Conservation (phyloP, 2,797 vertebrate genomes). For the Phyllotis vaccarum region DNA sequence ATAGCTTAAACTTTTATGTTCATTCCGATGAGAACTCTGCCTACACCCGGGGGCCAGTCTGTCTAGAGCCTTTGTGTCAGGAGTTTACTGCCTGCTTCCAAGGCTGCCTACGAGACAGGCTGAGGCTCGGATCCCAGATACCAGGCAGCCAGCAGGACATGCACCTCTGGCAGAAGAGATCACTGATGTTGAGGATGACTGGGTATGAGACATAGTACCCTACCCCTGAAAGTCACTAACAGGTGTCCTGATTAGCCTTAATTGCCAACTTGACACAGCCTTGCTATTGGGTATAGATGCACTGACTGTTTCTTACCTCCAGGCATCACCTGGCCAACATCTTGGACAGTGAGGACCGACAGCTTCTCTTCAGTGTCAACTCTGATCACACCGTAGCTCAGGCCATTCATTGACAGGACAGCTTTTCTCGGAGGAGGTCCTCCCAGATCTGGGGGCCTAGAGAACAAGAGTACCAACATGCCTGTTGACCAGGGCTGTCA, state of each 20-base stretch:
- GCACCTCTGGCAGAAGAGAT: no score
- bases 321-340: conserved; percentile 97
- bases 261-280: background rate
- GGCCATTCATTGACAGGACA: conserved; percentile 95
- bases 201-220: background rate
- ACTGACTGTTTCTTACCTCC: conserved; percentile 90
- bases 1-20: background rate
- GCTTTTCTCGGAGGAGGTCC: conserved; percentile 96
- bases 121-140: no score
- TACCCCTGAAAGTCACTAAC: background rate
- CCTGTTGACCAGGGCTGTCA: background rate
- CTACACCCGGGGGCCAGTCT: no score
- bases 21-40: background rate
- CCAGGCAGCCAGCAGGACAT: background rate
- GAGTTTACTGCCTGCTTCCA: background rate
- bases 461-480: conserved; percentile 61
- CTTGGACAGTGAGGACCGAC: conserved; percentile 97
- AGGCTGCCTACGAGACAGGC: background rate
- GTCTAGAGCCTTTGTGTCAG: background rate
- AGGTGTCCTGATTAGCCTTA: background rate
- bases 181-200: fast-evolving
- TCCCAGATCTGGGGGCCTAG: conserved; percentile 94
- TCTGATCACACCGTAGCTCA: conserved; percentile 96
- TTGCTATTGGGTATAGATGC: background rate
- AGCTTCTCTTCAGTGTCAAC: conserved; percentile 97